Base-by-base conservation (phyloP, 2,797 vertebrate genomes). In the Limnodromus scolopaceus region DNA sequence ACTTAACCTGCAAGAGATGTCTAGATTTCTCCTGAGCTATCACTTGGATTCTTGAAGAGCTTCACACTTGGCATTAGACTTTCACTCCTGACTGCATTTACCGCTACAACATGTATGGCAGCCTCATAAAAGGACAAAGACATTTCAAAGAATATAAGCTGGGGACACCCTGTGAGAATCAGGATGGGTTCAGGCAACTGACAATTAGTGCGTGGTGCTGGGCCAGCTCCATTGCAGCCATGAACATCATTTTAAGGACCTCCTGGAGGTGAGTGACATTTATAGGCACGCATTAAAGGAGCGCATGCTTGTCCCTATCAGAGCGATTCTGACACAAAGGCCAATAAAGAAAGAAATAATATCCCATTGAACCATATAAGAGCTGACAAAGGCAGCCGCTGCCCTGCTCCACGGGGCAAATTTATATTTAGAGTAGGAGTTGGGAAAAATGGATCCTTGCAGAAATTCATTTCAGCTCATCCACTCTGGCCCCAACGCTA, bases 61-160 rank as follows among this genome's bases (percentile, higher is more conserved):
- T 28, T 53, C 51, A 30, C 16, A 6, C 17, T 53, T 9, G 28
- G 41, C 61, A 24, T 34, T 1, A 49, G 20, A 20, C 20, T 48
- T 30, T 24, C 34, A 10, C 15, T 36, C 1, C 0, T 8, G 39
- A 39, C n/a, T 36, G 55, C n/a, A 4, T 20, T 63, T 66, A 54
- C 20, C 43, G 7, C 57, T 13, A 0, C 1, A 36, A 27, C 10
- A 15, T 0, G 0, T 9, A 13, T 0, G 0, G 58, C 51, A 51
- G 30, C 58, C 71, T 30, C 63, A 48, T 55, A 70, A 58, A 77
- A 54, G 0, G 13, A 46, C 41, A 61, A 39, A 63, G 2, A 14
- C 9, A 5, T 51, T 20, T 23, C 48, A 18, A 27, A 46, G 49
- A 57, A 20, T 0, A 14, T 3, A 36, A 39, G 5, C 23, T 23